These are phyloP conservation scores for Etheostoma spectabile DNA, from an alignment of 2,113 vertebrate genomes.

Conservation along the genomic window DNA sequence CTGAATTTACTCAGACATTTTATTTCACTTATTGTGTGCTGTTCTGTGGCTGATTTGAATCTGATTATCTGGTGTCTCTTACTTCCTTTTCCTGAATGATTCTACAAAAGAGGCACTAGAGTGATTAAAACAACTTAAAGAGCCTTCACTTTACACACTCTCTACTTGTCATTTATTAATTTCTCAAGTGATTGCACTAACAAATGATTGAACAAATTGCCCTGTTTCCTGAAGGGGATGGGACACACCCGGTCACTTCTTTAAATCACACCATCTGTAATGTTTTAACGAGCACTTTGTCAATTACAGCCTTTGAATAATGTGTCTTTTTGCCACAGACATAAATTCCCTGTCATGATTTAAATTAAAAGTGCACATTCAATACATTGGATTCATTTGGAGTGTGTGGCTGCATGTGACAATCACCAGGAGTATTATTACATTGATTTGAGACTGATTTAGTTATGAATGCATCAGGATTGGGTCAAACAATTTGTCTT, in stretches of 20 bases:
- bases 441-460: conserved; percentile 60
- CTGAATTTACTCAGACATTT: conserved; percentile 12
- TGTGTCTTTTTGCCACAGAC: conserved; percentile 8
- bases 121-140: conserved; percentile 8
- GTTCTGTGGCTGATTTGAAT: conserved; percentile 17
- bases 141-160: not conserved
- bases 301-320: conserved; percentile 54
- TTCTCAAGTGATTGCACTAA: conserved; percentile 16
- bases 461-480: conserved; percentile 39
- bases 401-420: conserved; percentile 16
- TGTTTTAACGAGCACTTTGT: conserved; percentile 51
- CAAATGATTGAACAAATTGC: conserved; percentile 43
- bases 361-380: conserved; percentile 57
- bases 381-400: conserved; percentile 58
- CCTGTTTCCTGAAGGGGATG: conserved; percentile 16
- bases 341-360: conserved; percentile 47
- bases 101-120: not conserved
- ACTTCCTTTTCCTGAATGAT: conserved; percentile 18
- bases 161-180: not conserved
- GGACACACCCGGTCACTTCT: conserved; percentile 15
- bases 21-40: not conserved
- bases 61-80: conserved; percentile 19
- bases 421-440: conserved; percentile 27
- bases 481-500: conserved; percentile 23
- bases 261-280: conserved; percentile 47